A percentile compares a stretch with the other conserved stretches of the same genome.
Conservation (phyloP, 2,797 vertebrate genomes). For the Haliaeetus vocifer region DNA sequence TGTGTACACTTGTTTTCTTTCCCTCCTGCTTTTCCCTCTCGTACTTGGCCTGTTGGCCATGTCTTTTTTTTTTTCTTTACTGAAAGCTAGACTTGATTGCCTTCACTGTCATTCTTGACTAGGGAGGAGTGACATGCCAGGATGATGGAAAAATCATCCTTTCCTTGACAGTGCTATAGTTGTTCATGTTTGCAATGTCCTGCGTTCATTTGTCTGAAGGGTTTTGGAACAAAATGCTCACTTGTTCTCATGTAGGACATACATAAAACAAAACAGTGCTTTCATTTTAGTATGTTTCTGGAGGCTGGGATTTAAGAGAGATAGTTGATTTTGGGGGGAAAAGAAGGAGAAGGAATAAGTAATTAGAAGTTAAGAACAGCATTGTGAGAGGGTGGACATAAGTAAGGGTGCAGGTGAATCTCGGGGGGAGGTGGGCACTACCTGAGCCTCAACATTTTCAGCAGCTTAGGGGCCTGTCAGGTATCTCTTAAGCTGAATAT, state of each 20-base stretch:
- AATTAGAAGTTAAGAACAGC: not conserved
- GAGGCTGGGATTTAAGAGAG: not conserved
- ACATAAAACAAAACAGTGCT: not conserved
- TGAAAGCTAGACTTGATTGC: not conserved
- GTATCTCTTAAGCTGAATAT: not conserved
- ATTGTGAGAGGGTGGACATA: not conserved
- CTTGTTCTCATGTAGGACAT: not conserved
- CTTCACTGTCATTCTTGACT: not conserved
- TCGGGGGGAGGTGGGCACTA: not conserved
- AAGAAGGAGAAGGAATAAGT: not conserved
- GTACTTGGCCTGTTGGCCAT: not conserved
- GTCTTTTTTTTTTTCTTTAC: not conserved
- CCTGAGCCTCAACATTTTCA: not conserved
- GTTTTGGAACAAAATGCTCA: not conserved
- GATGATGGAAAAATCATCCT: not conserved
- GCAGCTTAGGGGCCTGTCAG: not conserved
- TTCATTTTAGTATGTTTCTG: not conserved
- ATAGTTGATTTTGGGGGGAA: not conserved
- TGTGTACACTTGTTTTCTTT: not conserved
- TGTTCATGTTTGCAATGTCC: not conserved
- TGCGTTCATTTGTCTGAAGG: not conserved
- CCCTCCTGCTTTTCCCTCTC: not conserved
- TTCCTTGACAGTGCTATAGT: not conserved
- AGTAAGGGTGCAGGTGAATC: not conserved
- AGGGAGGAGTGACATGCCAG: not conserved